phyloP scores from a whole-genome alignment of 2,797 vertebrate genomes.

The Emydoidea blandingii region DNA sequence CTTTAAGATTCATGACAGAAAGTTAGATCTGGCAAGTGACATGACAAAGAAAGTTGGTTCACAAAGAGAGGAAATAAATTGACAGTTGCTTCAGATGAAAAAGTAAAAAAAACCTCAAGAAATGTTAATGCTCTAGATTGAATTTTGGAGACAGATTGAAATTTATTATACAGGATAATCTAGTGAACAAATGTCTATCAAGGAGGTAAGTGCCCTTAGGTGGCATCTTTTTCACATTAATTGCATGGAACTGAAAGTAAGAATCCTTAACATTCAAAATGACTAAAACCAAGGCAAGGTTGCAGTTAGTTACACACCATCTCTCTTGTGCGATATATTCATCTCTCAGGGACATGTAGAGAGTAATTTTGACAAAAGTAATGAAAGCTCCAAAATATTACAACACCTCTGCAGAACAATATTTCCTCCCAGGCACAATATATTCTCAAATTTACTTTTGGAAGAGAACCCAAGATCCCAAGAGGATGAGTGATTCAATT shows the following conservation, averaged over 20 bases:
- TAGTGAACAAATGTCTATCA: not conserved
- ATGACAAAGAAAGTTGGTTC: not conserved
- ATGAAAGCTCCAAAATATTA: not conserved
- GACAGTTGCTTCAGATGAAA: not conserved
- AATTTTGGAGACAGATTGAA: conserved; percentile 38
- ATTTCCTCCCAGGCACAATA: conserved; percentile 15
- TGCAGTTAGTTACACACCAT: conserved; percentile 1
- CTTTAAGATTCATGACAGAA: not conserved
- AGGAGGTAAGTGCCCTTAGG: not conserved
- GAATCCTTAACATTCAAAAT: not conserved
- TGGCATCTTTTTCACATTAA: not conserved
- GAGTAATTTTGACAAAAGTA: conserved; percentile 20
- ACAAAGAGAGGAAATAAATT: not conserved
- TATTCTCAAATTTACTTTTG: conserved; percentile 34
- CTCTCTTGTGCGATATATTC: not conserved
- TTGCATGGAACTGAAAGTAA: not conserved
- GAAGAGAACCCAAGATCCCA: not conserved
- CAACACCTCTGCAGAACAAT: conserved; percentile 16
- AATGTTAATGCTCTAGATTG: conserved; percentile 25
- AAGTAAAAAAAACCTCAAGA: not conserved
- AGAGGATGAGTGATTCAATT: conserved; percentile 37
- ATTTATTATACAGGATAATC: not conserved
- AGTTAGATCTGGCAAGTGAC: not conserved
- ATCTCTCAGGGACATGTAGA: conserved; percentile 2
- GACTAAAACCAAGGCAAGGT: conserved; percentile 20